Conservation (phyloP, 2,888 invertebrate species). For the Andrena haemorrhoa region DNA sequence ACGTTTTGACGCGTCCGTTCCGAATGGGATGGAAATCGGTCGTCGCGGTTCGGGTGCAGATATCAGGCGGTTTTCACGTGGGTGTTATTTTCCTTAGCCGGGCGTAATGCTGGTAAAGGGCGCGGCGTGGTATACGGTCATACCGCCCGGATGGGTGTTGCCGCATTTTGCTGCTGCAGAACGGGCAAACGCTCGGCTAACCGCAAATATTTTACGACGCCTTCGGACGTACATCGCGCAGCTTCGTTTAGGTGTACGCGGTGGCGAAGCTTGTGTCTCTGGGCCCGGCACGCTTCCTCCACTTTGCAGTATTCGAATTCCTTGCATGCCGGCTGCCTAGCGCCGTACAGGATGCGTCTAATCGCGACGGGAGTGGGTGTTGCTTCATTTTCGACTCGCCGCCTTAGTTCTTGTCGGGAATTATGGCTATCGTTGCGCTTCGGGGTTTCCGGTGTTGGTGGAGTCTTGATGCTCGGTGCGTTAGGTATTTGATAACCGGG, state of each 20-base stretch:
- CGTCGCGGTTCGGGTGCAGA: slow-evolving; percentile 13
- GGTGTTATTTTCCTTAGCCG: slow-evolving; percentile 62
- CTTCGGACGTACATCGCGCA: slow-evolving; percentile 60
- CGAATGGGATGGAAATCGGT: slow-evolving; percentile 36
- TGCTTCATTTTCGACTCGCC: slow-evolving; percentile 12
- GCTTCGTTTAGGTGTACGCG: slow-evolving; percentile 56
- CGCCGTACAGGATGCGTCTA: slow-evolving; percentile 33
- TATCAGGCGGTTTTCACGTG: slow-evolving; percentile 56
- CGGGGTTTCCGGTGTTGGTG: not conserved
- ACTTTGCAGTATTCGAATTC: slow-evolving; percentile 38
- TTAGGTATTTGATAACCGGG: not conserved
- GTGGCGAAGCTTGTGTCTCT: slow-evolving; percentile 39
- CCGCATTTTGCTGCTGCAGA: slow-evolving; percentile 65
- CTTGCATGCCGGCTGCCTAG: slow-evolving; percentile 34
- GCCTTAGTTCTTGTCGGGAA: not conserved
- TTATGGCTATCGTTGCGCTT: not conserved
- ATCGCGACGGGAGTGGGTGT: slow-evolving; percentile 26
- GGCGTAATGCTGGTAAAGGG: slow-evolving; percentile 52
- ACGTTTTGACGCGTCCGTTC: not conserved
- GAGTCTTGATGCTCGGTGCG: not conserved
- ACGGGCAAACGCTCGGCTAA: slow-evolving; percentile 54
- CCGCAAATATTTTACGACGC: slow-evolving; percentile 73
- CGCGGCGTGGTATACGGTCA: slow-evolving; percentile 29
- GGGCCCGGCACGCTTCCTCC: slow-evolving; percentile 51
- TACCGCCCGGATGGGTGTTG: slow-evolving; percentile 38